Evolutionary conservation across 2,888 invertebrate genomes (phyloP), one percentile per base, ranked within the genome.

Genomic region (Acronicta alni): DNA sequence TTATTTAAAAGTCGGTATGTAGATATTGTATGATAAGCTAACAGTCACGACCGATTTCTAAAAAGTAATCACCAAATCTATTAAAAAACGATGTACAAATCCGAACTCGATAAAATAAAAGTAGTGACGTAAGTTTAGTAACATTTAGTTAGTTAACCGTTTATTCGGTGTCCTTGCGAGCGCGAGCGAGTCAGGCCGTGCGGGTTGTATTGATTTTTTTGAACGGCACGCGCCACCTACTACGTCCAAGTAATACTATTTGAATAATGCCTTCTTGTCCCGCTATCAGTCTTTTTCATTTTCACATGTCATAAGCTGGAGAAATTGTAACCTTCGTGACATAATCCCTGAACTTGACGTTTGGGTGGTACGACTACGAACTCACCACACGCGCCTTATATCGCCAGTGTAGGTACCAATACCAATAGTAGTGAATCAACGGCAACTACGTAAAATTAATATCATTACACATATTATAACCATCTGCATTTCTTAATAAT

Each of bases 151-250:
- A 79, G 77, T 80, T 79, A 79, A 79, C 77, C 75, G 68, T 82
- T 83, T 77, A 75, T 78, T 80, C 75, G 70, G 73, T 84, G 89
- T 85, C 86, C 86, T 88, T 87, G 88, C 74, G 75, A 77, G 74
- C 81, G 80, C 83, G 81, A 80, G 77, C 82, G 78, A 83, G 80
- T 77, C 81, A 73, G 77, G 84, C 75, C 83, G 78, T 82, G 87
- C 81, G 82, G 81, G 77, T 83, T 80, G 85, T 90, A 91, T 91
- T 89, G 90, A 90, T 91, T 91, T 89, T 87, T 90, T 87, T 84
- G 79, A 78, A 86, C 81, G 85, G 75, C 82, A 86, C 85, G 83
- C 86, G 83, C 85, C 72, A 71, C 79, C 76, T 75, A 57, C 76
- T 78, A 67, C 80, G 57, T 80, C 75, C 76, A 79, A 78, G 80